These are phyloP conservation scores for Halictus quadricinctus DNA, from an alignment of 2,888 invertebrate genomes.

Conservation along the genomic window DNA sequence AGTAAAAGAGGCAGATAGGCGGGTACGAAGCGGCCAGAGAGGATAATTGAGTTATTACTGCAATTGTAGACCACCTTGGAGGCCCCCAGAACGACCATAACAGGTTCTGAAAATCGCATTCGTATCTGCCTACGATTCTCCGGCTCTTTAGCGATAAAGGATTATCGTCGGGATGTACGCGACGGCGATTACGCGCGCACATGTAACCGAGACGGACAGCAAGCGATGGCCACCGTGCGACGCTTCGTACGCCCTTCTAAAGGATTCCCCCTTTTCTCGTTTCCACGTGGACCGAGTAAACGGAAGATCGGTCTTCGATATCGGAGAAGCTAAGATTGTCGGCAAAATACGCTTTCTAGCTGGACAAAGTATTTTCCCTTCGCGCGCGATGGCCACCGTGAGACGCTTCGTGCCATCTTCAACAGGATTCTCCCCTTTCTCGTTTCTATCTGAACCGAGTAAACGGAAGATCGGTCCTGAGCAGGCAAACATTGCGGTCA, in stretches of 20 bases:
- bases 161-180: conserved; percentile 72
- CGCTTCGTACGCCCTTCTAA: not conserved
- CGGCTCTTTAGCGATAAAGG: conserved; percentile 79
- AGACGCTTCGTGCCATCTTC: not conserved
- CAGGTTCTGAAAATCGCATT: conserved; percentile 81
- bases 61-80: conserved; percentile 83
- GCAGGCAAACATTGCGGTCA: not conserved
- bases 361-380: not conserved
- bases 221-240: conserved; percentile 21
- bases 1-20: conserved; percentile 82
- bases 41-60: conserved; percentile 83
- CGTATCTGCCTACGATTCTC: conserved; percentile 78
- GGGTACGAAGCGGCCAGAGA: conserved; percentile 79
- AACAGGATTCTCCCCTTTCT: not conserved
- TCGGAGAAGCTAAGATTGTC: not conserved
- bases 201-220: conserved; percentile 44
- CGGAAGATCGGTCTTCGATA: not conserved
- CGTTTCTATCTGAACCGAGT: not conserved
- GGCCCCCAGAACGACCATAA: conserved; percentile 81
- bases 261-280: not conserved
- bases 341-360: not conserved
- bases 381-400: not conserved
- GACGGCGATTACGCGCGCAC: conserved; percentile 58
- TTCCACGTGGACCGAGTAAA: not conserved
- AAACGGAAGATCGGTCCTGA: too few relatives aligned